Base-by-base conservation (phyloP, 2,797 vertebrate species). In the Eidolon dupreanum region DNA sequence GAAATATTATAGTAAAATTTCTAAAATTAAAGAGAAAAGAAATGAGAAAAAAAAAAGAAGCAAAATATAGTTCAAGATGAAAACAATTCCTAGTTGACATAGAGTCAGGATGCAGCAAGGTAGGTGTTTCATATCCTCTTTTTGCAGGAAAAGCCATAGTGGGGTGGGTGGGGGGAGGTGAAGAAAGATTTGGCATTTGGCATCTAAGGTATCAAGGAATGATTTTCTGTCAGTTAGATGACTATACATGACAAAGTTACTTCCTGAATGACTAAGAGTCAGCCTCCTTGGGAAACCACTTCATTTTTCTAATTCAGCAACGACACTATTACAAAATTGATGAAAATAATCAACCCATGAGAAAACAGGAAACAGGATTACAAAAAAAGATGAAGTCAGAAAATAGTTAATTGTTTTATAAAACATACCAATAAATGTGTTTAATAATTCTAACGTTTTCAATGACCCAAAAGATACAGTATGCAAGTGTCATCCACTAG, bases 21-120 rank as follows among this genome's bases (percentile, higher is more conserved):
- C 55, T 70, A 90, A 92, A 84, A 66, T 75, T 85, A 49, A 89
- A 90, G 31, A 82, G 22, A 20, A 82, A 93, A 94, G 51, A 78
- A 11, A 19, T 31, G 24, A 66, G 33, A 17, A 16, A 19, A 68
- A 83, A 90, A 46, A 26, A 79, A 59, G 22, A 10, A 79, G 0
- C 41, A 90, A 79, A 86, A 41, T 6, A 22, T 28, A 90, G 41
- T 43, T 87, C 41, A 73, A 94, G 38, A 89, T 4, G 5, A 63
- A 43, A 84, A 71, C 17, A 88, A 78, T 16, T 88, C 33, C 46
- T 41, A 6, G 11, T 12, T 90, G 84, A 75, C 20, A 13, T 7
- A 75, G 63, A 79, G 5, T 17, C 17, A 75, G 49, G 49, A 49
- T 10, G 11, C 46, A 82, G 28, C 8, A 33, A 51, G n/a, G 7